Evolutionary conservation across 92 coral and sea anemone species (phyloP), one percentile per base, ranked within the genome.

Genomic region (Phenganax subtilis): DNA sequence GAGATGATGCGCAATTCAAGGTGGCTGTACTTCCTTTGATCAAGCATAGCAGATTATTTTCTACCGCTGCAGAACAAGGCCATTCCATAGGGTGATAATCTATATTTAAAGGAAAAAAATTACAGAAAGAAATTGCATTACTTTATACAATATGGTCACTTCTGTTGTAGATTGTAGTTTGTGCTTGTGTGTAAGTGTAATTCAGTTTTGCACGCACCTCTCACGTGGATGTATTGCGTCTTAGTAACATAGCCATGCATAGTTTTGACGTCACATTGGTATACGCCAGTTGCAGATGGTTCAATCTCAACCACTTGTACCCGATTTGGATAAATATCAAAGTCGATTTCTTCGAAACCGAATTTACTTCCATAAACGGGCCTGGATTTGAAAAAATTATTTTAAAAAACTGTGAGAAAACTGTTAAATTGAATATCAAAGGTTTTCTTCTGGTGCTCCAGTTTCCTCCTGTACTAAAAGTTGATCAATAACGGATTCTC

Each of bases 191-290:
- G 11, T 11, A 65, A 52, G 5, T 58, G 28, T 27, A 75, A 16
- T 25, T 10, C 5, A 8, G 47, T 65, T 27, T 20, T 51, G 30
- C 20, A 76, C 81, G n/a, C n/a, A 76, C 81, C 81, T 76, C 71
- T 76, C 52, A 76, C 70, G 10, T 76, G 81, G 37, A 76, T 55
- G 57, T 57, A 76, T 52, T 58, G 55, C 28, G 81, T 64, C 81
- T 8, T 59, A 16, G 70, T 27, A 14, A 76, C 55, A 57, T 57
- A 1, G 31, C 57, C 71, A 57, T 57, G 20, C 10, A 11, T 44
- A 59, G 69, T 20, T 20, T 6, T 29, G 53, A 76, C 71, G 30
- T 76, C 81, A 56, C 81, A 76, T 69, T 76, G 81, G 20, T 76
- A 76, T 61, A 76, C 53, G 14, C 81, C 81, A 25, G 69, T 76